Evolutionary conservation across 2,113 vertebrate genomes (phyloP).

Genomic region (Ifrita kowaldi): DNA sequence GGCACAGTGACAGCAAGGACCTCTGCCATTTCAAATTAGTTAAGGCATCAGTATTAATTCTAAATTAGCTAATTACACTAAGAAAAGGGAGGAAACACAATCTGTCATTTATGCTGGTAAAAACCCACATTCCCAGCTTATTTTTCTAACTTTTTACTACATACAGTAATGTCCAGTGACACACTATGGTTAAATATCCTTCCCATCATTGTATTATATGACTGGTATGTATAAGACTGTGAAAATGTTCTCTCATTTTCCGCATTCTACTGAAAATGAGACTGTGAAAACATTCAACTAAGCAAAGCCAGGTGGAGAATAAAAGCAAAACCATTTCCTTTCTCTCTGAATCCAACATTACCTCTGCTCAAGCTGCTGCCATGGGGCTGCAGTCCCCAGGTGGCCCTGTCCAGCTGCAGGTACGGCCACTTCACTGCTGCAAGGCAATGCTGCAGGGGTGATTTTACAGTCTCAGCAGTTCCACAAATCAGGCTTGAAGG

Average conservation of each 20-base stretch:
- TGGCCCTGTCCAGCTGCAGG: background rate
- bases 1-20: conserved; percentile 1
- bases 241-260: background rate
- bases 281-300: background rate
- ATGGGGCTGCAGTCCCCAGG: background rate
- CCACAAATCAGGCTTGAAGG: background rate
- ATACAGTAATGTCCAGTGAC: background rate
- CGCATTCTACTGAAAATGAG: background rate
- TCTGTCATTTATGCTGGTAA: background rate
- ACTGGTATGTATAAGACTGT: background rate
- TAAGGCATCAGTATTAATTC: conserved; percentile 9
- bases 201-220: background rate
- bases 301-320: background rate
- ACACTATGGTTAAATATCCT: background rate
- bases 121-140: background rate
- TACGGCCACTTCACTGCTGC: background rate
- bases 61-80: background rate
- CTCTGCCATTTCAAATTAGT: conserved; percentile 58
- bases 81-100: background rate
- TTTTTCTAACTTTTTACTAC: background rate
- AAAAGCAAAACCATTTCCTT: background rate
- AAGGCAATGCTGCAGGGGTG: background rate
- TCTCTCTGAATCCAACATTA: background rate
- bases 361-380: background rate
- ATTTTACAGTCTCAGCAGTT: background rate